Base-by-base conservation (phyloP, 2,797 vertebrate genomes). In the Malacoraja senta region DNA sequence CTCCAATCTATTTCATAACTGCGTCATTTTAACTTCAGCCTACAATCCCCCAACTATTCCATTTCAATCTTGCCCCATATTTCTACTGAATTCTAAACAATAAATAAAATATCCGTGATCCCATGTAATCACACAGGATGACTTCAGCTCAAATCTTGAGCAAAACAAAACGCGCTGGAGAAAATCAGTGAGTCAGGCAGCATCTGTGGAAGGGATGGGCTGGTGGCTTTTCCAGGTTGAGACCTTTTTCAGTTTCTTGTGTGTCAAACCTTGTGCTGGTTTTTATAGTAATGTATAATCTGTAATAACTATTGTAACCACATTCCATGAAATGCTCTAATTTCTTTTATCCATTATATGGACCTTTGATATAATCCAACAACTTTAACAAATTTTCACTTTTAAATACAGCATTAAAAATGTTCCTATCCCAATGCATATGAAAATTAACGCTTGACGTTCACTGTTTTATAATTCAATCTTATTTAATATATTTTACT, bases 301-400 rank as follows among this genome's bases (percentile, higher is more conserved):
- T 61, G 12, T n/a, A 26, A 61, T 86, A n/a, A 88, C 6, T 15
- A 84, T 10, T 12, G 0, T 10, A 65, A 65, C 17, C 61, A 65
- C 84, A 68, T 68, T 68, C 17, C 8, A 68, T 88, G 63, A 88
- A 88, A 35, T 68, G n/a, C 8, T 65, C 17, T 8, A 88, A 35
- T 68, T 63, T 68, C 15, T 68, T 88, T 35, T 35, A 35, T 8
- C 84, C 29, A 88, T 32, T 65, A 68, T 65, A 32, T 32, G 29
- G 17, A 19, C 68, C 21, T 19, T 32, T 58, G 61, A n/a, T 88
- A 19, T 65, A n/a, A 68, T 35, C n/a, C 8, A 88, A 32, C 15
- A 65, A 68, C 29, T 88, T 88, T 65, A 88, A 35, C 84, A n/a
- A n/a, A 88, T 88, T 88, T 88, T 32, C 65, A 26, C 8, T 86